Conservation (phyloP, 1,140 invertebrate species). For the Drosophila malerkotliana region DNA sequence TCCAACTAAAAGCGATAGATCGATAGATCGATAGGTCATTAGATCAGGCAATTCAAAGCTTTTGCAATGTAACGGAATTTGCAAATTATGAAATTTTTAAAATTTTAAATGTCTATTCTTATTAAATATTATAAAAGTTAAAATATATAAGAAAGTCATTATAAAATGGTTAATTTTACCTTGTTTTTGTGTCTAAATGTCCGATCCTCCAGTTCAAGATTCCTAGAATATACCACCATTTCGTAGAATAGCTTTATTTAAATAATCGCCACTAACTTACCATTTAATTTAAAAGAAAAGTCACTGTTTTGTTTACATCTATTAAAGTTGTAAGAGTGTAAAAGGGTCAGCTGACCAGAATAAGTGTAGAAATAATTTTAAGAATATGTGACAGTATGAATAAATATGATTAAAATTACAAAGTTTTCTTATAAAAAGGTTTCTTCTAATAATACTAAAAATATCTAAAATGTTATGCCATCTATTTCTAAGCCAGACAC, state of each 20-base stretch:
- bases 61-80: background rate
- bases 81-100: background rate
- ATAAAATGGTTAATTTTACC: background rate
- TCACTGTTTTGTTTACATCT: too few relatives aligned
- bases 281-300: background rate
- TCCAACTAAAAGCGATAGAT: constrained; percentile 25
- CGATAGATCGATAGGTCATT: constrained; percentile 7
- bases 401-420: background rate
- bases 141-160: too few relatives aligned
- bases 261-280: background rate
- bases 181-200: background rate
- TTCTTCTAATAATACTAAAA: too few relatives aligned
- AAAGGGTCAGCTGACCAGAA: too few relatives aligned
- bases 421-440: background rate
- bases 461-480: too few relatives aligned
- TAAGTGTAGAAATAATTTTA: background rate
- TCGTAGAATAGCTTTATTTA: background rate
- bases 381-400: background rate
- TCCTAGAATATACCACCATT: background rate
- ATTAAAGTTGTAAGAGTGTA: too few relatives aligned
- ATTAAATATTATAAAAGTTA: too few relatives aligned
- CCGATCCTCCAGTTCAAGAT: background rate
- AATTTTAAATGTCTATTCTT: too few relatives aligned
- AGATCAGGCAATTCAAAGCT: background rate
- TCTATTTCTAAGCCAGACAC: background rate